Evolutionary conservation across 2,113 vertebrate species (phyloP), one percentile per base, ranked within the genome.

Genomic region (Callipepla californica): DNA sequence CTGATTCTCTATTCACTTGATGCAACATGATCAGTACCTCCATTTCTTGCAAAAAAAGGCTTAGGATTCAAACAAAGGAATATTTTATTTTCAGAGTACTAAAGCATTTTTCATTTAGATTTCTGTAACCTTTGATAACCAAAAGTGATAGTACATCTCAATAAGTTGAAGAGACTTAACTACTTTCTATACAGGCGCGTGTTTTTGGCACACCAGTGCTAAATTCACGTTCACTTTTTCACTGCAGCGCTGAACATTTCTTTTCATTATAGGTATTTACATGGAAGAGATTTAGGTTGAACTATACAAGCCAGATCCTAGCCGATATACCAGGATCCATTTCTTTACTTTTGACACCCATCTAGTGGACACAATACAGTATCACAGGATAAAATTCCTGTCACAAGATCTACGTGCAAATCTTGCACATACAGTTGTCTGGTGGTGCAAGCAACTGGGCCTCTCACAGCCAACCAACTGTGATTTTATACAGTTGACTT

Each of bases 301-400:
- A 19, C 5, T 28, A 26, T 28, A 13, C 1, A 7, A 90, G 26
- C 30, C 23, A 67, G 68, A 34, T n/a, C 11, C 30, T 45, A 21
- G 62, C 32, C 15, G 15, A 40, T 47, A 0, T 1, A 0, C 38
- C 75, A 62, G 38, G 16, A 34, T 65, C 20, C 23, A 3, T 8
- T 93, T 87, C 30, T 2, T 92, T 82, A 25, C 32, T 85, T 92
- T 93, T 72, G 89, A 94, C 53, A 48, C 17, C 95, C 96, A 96
- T 90, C 95, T 97, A 92, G 93, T 81, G 97, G 93, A 34, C 36
- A 51, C 13, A 28, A 3, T 2, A 1, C 2, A 50, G 53, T 53
- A 93, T 38, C 53, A 77, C 95, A 90, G 44, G 40, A 70, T 30
- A 42, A 65, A 63, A 40, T 62, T 82, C 15, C 23, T 40, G 2